Evolutionary conservation across 2,113 vertebrate species (phyloP), one percentile per base, ranked within the genome.

Genomic region (Salvelinus namaycush): DNA sequence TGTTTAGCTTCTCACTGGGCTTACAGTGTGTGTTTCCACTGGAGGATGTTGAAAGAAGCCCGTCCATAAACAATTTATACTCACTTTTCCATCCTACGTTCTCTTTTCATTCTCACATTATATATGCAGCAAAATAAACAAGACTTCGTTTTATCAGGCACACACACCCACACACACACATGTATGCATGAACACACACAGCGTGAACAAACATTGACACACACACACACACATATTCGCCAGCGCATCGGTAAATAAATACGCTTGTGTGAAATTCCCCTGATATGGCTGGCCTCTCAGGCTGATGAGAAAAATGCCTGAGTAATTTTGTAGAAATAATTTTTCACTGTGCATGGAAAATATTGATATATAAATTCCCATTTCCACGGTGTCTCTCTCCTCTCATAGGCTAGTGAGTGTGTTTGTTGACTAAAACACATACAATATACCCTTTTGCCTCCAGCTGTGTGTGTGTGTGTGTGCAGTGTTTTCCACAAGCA

Each of bases 301-400:
- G 39, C 14, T 68, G n/a, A 73, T 73, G 20, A 12, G 24, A 68
- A 24, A 78, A 78, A 75, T 73, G 29, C 3, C 73, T 78, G 48
- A 51, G 69, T 66, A 75, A 73, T 73, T 62, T 54, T 57, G 31
- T 14, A 27, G 11, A 67, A 27, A 18, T 67, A 1, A 31, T 67
- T 31, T 22, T 67, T 67, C 12, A 27, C 65, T 3, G 24, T 26
- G 65, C 65, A 67, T 31, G 8, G 13, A 24, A 67, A 67, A 31
- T 67, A 29, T 67, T 9, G 65, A 67, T 67, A 29, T 67, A 31
- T 67, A 27, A 66, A 67, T 67, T 27, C 26, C 22, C 24, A 31
- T 67, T 67, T 67, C 5, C 24, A 67, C 65, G 59, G 20, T 62
- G 24, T 24, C 65, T 29, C 24, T 2, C 65, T 66, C 26, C 9